Conservation (phyloP, 2,888 invertebrate species). For the Odiellus spinosus region DNA sequence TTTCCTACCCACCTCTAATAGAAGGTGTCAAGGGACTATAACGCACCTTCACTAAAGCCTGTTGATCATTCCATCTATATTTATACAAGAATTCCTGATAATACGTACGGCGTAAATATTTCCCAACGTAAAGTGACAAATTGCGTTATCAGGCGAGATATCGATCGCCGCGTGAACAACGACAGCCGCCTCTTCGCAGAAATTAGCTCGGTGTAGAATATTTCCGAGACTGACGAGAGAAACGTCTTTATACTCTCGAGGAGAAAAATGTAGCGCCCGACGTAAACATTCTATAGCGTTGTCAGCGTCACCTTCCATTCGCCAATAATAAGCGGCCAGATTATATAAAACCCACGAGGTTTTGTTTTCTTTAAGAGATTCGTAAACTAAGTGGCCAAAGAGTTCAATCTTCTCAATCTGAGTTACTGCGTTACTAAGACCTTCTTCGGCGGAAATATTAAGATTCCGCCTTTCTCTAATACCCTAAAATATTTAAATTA, state of each 20-base stretch:
- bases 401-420: slow-evolving; percentile 30
- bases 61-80: no score
- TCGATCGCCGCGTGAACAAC: slow-evolving; percentile 55
- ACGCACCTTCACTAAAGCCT: no score
- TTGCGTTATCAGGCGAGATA: slow-evolving; percentile 44
- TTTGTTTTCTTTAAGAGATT: slow-evolving; percentile 45
- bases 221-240: slow-evolving; percentile 56
- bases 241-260: slow-evolving; percentile 53
- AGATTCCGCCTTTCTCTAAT: slow-evolving; percentile 23
- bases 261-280: slow-evolving; percentile 54
- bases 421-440: slow-evolving; percentile 31
- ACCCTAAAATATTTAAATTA: slow-evolving; percentile 6
- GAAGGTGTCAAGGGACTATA: no score
- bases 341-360: slow-evolving; percentile 65
- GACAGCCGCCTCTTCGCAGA: slow-evolving; percentile 52
- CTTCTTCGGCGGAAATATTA: slow-evolving; percentile 37
- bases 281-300: slow-evolving; percentile 64
- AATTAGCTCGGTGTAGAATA: slow-evolving; percentile 48
- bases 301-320: slow-evolving; percentile 52
- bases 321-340: slow-evolving; percentile 62
- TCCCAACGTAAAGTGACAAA: slow-evolving; percentile 50
- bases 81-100: not conserved
- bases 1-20: no score
- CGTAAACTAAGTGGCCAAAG: slow-evolving; percentile 47
- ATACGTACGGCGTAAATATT: slow-evolving; percentile 48